Evolutionary conservation across 2,797 vertebrate genomes (phyloP), one percentile per base, ranked within the genome.

Genomic region (Amblyopsis hoosieri): DNA sequence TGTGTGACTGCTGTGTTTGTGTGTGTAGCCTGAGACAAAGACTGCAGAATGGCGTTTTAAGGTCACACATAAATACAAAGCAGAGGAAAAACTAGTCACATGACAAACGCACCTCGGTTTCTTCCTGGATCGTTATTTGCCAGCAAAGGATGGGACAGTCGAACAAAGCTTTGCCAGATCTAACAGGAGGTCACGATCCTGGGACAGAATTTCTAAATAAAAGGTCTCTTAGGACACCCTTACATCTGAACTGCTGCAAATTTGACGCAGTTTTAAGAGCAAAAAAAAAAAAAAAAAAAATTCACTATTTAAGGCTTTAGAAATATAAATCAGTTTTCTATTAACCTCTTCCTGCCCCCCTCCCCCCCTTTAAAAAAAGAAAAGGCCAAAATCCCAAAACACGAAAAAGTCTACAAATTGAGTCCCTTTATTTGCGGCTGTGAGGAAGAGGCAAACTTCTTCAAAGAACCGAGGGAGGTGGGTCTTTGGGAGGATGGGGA

Each of bases 311-410:
- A 91, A 89, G 76, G 82, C 78, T 71, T 91, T 94, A 94, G 86
- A 93, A 93, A 94, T 94, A 94, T 94, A 94, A 91, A 93, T 89
- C 87, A 59, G 75, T 89, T 92, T 89, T 89, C 76, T 82, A 80
- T 82, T 65, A 54, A 67, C 7, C 47, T 23, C 0, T 23, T 23
- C 46, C 47, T 12, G 9, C 7, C 37, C 37, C 37, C 6, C 33
- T 78, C 69, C 65, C 52, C 45, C 49, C 45, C 29, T 75, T 81
- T 76, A 69, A 57, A 74, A 87, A 92, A 92, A 91, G 90, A 91
- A 83, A 69, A 92, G 91, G 88, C 90, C 46, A 92, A 88, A 90
- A 79, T 84, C 54, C 78, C 76, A 70, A 76, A 76, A 67, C 80
- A 69, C 84, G 80, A 86, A 70, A 79, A 45, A 23, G 68, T 85